These are phyloP conservation scores for Protaetia brevitarsis DNA, from an alignment of 1,140 invertebrate species.

Conservation along the genomic window DNA sequence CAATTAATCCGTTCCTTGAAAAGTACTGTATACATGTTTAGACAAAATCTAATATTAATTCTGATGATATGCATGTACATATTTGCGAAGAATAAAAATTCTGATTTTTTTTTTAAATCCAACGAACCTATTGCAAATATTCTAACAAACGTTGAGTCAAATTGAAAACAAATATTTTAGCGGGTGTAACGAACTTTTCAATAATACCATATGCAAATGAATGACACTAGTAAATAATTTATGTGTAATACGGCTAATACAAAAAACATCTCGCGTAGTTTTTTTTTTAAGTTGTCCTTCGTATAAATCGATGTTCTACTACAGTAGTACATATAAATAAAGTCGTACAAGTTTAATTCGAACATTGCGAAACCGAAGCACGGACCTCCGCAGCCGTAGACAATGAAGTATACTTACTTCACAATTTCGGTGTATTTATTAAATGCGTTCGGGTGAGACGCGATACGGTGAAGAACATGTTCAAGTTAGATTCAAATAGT, in stretches of 20 bases:
- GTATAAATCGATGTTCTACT: background rate
- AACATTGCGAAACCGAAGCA: background rate
- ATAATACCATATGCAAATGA: slow-evolving; percentile 2
- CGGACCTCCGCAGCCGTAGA: background rate
- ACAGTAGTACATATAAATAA: background rate
- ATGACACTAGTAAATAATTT: slow-evolving; percentile 5
- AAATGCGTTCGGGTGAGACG: background rate
- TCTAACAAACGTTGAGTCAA: background rate
- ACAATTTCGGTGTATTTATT: background rate
- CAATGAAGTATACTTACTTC: background rate
- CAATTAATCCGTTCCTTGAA: too few species aligned
- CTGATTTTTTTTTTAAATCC: too few species aligned
- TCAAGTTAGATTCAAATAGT: background rate
- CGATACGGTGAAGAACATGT: background rate
- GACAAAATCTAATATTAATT: too few species aligned
- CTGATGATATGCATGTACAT: too few species aligned
- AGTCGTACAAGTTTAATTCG: background rate
- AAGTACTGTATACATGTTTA: too few species aligned
- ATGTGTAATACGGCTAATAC: slow-evolving; percentile 5
- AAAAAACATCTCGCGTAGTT: slow-evolving; percentile 6
- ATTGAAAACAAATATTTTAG: slow-evolving; percentile 8
- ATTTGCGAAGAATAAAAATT: too few species aligned
- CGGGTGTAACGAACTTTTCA: slow-evolving; percentile 16
- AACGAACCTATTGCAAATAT: background rate
- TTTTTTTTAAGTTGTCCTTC: slow-evolving; percentile 4